A percentile compares a stretch with the other conserved stretches of the same genome.
Conservation (phyloP, 2,888 invertebrate species). For the Sthenelais limicola region DNA sequence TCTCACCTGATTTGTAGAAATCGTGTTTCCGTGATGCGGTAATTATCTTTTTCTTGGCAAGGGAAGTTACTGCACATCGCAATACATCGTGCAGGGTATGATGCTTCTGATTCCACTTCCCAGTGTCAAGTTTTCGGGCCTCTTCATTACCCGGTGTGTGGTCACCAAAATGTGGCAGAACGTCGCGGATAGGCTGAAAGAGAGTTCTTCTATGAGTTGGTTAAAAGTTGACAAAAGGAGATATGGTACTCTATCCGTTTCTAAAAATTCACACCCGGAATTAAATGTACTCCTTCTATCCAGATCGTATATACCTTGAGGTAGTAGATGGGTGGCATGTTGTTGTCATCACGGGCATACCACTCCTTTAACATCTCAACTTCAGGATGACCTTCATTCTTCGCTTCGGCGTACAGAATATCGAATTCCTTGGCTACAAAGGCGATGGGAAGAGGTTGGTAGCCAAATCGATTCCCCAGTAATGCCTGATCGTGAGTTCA, state of each 20-base stretch:
- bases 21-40: conserved; percentile 53
- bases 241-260: not conserved
- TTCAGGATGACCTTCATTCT: conserved; percentile 18
- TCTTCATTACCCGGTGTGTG: conserved; percentile 39
- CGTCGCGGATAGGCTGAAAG: conserved; percentile 40
- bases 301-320: conserved; percentile 48
- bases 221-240: not conserved
- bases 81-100: conserved; percentile 52
- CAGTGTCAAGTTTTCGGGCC: not conserved
- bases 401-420: conserved; percentile 43
- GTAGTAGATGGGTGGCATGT: conserved; percentile 50
- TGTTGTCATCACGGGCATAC: conserved; percentile 53
- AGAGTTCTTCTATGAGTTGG: not conserved
- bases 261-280: not conserved
- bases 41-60: conserved; percentile 53
- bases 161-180: conserved; percentile 35
- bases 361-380: conserved; percentile 47
- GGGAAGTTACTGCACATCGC: conserved; percentile 53
- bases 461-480: conserved; percentile 54
- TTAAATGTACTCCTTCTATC: not conserved
- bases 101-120: conserved; percentile 28
- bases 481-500: too few species aligned
- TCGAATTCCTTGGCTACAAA: conserved; percentile 50
- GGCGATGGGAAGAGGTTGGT: conserved; percentile 48
- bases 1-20: conserved; percentile 63